These are phyloP conservation scores for Mesochorus sp. DNA, from an alignment of 2,888 invertebrate genomes.

Conservation along the genomic window DNA sequence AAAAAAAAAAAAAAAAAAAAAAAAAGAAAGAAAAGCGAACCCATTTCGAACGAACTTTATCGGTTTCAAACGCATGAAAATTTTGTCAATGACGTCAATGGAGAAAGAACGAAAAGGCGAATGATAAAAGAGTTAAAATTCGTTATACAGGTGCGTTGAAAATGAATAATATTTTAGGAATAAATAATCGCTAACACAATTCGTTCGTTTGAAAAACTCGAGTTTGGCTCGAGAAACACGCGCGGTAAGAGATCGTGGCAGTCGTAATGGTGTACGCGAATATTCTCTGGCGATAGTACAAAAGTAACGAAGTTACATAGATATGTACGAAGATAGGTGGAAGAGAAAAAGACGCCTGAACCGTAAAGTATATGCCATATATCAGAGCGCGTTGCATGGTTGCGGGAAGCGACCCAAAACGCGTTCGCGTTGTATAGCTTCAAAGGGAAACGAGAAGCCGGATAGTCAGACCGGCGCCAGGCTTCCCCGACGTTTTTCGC, in stretches of 20 bases:
- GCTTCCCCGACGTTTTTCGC: slow-evolving; percentile 17
- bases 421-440: slow-evolving; percentile 32
- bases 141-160: not conserved
- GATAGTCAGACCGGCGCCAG: slow-evolving; percentile 63
- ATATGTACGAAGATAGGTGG: not conserved
- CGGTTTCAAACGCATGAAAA: not conserved
- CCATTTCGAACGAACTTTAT: not conserved
- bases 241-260: not conserved
- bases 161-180: slow-evolving; percentile 37
- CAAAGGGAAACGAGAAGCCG: slow-evolving; percentile 50
- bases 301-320: slow-evolving; percentile 32
- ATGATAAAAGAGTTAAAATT: not conserved
- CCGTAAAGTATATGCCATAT: slow-evolving; percentile 47
- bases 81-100: slow-evolving; percentile 13
- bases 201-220: slow-evolving; percentile 20
- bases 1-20: too few species aligned
- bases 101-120: not conserved
- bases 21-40: not conserved
- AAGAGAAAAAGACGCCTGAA: slow-evolving; percentile 26
- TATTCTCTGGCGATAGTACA: slow-evolving; percentile 46
- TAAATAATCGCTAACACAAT: slow-evolving; percentile 32
- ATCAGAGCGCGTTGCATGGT: slow-evolving; percentile 38
- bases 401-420: slow-evolving; percentile 63
- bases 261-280: slow-evolving; percentile 13
- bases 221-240: slow-evolving; percentile 40